Percentiles rank a stretch among this genome's conserved stretches.
Conservation (phyloP, 2,888 invertebrate species). For the Cryptus viduatorius region DNA sequence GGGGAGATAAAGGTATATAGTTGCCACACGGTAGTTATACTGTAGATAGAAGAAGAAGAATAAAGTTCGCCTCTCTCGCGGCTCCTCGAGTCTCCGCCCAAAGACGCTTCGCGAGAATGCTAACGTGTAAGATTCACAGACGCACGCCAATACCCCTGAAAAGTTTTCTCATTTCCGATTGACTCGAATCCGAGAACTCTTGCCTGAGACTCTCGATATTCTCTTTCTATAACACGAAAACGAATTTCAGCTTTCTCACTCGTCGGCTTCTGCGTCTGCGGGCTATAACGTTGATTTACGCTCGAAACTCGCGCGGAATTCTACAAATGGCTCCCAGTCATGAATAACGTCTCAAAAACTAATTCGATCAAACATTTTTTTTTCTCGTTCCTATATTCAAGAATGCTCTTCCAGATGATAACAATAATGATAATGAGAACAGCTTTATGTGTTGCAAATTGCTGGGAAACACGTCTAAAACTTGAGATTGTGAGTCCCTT, state of each 20-base stretch:
- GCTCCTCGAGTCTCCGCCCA: slow-evolving; percentile 46
- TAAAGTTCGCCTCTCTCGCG: slow-evolving; percentile 52
- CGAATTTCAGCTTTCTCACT: slow-evolving; percentile 49
- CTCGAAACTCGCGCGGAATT: slow-evolving; percentile 45
- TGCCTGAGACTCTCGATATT: slow-evolving; percentile 60
- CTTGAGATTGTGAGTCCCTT: slow-evolving; percentile 51
- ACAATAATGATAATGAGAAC: neutral
- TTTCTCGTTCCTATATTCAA: neutral
- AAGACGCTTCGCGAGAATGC: slow-evolving; percentile 35
- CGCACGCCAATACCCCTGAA: slow-evolving; percentile 65
- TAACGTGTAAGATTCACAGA: slow-evolving; percentile 69
- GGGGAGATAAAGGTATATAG: slow-evolving; percentile 10
- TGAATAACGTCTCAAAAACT: slow-evolving; percentile 31
- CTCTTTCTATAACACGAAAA: slow-evolving; percentile 33
- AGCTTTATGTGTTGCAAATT: neutral
- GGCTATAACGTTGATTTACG: slow-evolving; percentile 49
- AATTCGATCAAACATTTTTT: neutral
- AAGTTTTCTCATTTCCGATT: slow-evolving; percentile 82
- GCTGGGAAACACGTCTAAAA: slow-evolving; percentile 26
- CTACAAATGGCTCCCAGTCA: slow-evolving; percentile 34
- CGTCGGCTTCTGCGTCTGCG: neutral
- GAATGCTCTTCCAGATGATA: slow-evolving; percentile 3
- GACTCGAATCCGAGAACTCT: slow-evolving; percentile 71
- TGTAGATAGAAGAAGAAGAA: slow-evolving; percentile 40
- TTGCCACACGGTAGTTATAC: neutral